A percentile compares a stretch with the other conserved stretches of the same genome.
These are phyloP conservation scores for Sebastiscus tertius DNA, from an alignment of 2,797 vertebrate species.

Conservation along the genomic window DNA sequence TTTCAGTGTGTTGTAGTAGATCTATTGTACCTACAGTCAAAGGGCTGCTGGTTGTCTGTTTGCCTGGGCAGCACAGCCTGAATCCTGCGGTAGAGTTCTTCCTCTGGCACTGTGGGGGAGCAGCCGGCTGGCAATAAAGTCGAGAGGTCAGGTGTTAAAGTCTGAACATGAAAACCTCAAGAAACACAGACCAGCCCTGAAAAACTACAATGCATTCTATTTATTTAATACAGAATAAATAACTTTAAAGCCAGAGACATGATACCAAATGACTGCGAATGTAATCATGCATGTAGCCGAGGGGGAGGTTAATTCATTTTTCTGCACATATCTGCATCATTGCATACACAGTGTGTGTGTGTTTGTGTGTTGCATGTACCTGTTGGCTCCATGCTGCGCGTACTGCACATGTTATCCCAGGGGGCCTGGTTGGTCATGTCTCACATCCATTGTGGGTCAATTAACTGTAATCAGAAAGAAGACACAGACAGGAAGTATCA, in stretches of 20 bases:
- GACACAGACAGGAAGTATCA: constrained; percentile 10
- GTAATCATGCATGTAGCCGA: neutral
- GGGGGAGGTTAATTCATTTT: neutral
- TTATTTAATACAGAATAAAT: neutral
- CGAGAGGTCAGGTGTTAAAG: neutral
- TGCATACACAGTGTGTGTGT: neutral
- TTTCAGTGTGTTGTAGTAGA: neutral
- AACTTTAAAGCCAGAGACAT: neutral
- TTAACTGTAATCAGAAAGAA: constrained; percentile 39
- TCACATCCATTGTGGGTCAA: constrained; percentile 51
- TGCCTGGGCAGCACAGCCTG: constrained; percentile 86
- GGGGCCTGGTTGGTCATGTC: constrained; percentile 54
- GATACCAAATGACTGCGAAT: neutral
- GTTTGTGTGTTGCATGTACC: constrained; percentile 48
- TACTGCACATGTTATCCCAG: constrained; percentile 54
- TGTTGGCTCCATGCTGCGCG: constrained; percentile 67
- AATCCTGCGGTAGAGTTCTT: constrained; percentile 89
- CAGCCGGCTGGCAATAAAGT: constrained; percentile 40
- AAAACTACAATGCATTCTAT: neutral
- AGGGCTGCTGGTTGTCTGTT: constrained; percentile 74
- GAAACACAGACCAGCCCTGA: neutral
- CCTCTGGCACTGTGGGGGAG: constrained; percentile 79
- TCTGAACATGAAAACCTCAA: neutral
- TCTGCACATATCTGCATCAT: neutral
- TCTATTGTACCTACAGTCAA: constrained; percentile 81